These are phyloP conservation scores for Euura saliciscinereae DNA, from an alignment of 1,140 invertebrate species.

Conservation along the genomic window DNA sequence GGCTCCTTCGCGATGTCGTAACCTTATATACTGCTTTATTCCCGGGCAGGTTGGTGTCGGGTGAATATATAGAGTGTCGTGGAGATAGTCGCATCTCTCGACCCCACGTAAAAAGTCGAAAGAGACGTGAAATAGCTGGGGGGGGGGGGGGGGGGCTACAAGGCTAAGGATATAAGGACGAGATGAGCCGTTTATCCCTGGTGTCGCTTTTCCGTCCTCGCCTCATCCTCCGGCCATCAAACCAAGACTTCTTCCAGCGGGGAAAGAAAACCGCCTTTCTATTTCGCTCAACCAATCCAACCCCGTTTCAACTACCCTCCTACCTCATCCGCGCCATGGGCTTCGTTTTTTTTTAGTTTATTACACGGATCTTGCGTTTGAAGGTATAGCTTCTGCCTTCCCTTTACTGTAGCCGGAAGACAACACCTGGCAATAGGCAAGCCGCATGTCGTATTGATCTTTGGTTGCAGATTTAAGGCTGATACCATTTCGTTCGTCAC, in stretches of 20 bases:
- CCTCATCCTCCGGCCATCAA: slow-evolving; percentile 3
- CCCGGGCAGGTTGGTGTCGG: neutral
- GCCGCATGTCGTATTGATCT: neutral
- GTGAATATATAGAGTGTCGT: neutral
- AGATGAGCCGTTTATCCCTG: slow-evolving; percentile 60
- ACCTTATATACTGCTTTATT: neutral
- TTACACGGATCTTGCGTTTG: neutral
- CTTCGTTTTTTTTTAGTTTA: neutral
- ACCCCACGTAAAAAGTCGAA: slow-evolving; percentile 7
- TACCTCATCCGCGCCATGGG: neutral
- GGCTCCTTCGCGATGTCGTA: neutral
- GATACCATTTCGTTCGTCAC: neutral
- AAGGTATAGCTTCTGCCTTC: neutral
- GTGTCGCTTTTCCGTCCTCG: slow-evolving; percentile 58
- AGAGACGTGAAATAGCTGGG: neutral
- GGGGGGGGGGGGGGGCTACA: neutral
- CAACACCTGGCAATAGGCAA: neutral
- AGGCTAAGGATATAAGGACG: slow-evolving; percentile 34
- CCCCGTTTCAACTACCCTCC: slow-evolving; percentile 13
- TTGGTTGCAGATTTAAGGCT: neutral
- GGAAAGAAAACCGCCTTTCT: slow-evolving; percentile 10
- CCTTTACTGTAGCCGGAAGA: neutral
- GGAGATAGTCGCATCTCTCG: neutral
- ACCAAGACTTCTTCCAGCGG: neutral
- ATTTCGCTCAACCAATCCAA: slow-evolving; percentile 13